Base-by-base conservation (phyloP, 2,113 vertebrate species). In the Pampusana beccarii region DNA sequence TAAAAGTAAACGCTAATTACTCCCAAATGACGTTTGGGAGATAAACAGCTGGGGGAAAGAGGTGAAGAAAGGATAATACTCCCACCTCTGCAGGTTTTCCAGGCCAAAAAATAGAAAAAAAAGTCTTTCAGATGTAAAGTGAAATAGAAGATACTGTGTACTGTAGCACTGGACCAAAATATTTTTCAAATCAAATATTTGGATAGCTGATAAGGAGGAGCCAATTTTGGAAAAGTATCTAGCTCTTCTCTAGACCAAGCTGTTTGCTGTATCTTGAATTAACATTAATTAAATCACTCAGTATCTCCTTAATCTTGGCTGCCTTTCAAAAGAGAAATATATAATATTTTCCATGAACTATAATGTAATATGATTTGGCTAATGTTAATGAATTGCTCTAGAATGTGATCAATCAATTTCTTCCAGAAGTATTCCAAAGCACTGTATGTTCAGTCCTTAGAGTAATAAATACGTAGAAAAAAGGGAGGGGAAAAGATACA, bases 401-500 rank as follows among this genome's bases (percentile, higher is more conserved):
- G 23, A 81, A 44, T 57, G 15, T 19, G 29, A 79, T 89, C 11
- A 54, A 11, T 33, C 18, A 1, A n/a, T 65, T 88, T 88, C 46
- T 72, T 83, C 21, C n/a, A 86, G 38, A 75, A 82, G 28, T 48
- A 60, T 90, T 83, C 17, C 11, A 70, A 92, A 74, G 5, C 8
- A 73, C 17, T 64, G 8, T 11, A 16, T 50, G 3, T 14, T 31
- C 46, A 77, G 28, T 51, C 9, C 8, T 62, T 84, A 16, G 10
- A 62, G 38, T 80, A 36, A 56, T 19, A 60, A 34, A 44, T 64
- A 79, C 9, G 4, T 38, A 57, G n/a, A 16, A 46, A 69, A 62
- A 67, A 40, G 14, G 4, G 8, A 3, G 5, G 0, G 0, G 8
- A 11, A 16, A 79, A 66, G 3, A 3, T 11, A 34, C 16, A 9